These are phyloP conservation scores for Lagria hirta DNA, from an alignment of 2,888 invertebrate species.

Conservation along the genomic window DNA sequence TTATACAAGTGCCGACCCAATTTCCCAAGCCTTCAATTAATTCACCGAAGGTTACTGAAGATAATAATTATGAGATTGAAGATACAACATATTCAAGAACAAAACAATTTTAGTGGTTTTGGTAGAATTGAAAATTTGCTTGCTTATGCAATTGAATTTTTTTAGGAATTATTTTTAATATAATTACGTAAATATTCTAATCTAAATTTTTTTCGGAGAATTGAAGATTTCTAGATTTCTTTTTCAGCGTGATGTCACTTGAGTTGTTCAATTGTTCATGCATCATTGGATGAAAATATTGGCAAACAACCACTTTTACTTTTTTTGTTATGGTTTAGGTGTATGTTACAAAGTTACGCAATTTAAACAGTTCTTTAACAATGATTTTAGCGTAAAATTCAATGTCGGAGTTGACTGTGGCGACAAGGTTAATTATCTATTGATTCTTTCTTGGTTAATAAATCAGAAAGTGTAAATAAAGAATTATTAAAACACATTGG, in stretches of 20 bases:
- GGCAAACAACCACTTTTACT: slow-evolving; percentile 29
- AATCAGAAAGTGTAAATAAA: too few relatives aligned
- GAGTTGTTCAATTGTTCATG: slow-evolving; percentile 37
- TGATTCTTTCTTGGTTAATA: too few relatives aligned
- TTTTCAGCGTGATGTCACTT: slow-evolving; percentile 25
- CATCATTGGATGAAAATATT: slow-evolving; percentile 36
- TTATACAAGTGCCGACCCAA: slow-evolving; percentile 11
- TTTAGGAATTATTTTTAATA: slow-evolving; percentile 1
- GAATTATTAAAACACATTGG: too few relatives aligned
- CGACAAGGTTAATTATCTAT: too few relatives aligned
- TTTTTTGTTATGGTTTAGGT: slow-evolving; percentile 26
- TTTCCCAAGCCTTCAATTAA: slow-evolving; percentile 17
- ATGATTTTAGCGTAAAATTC: too few relatives aligned
- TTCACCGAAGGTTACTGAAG: slow-evolving; percentile 16
- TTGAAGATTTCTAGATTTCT: slow-evolving; percentile 27
- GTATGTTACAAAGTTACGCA: too few relatives aligned
- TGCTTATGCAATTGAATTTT: not conserved
- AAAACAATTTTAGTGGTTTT: slow-evolving; percentile 7
- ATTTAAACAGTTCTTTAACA: too few relatives aligned
- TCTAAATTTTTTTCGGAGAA: slow-evolving; percentile 1
- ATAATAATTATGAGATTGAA: slow-evolving; percentile 12
- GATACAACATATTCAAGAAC: slow-evolving; percentile 4
- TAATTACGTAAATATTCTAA: not conserved
- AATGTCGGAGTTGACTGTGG: too few relatives aligned
- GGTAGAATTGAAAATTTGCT: slow-evolving; percentile 6